Evolutionary conservation across 2,888 invertebrate genomes (phyloP).

Genomic region (Conomelus anceps): DNA sequence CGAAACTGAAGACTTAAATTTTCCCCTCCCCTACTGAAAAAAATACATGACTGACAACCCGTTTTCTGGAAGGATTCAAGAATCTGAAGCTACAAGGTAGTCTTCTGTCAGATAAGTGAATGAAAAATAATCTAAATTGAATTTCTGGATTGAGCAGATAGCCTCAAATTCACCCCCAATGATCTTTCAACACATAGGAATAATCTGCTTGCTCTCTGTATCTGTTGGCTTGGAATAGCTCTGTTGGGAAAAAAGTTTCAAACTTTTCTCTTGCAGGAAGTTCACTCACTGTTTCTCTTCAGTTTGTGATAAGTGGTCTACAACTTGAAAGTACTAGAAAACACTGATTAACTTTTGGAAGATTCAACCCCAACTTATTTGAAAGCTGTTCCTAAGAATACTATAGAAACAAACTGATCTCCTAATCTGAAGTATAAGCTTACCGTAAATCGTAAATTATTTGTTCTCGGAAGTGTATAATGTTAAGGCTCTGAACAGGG

Average conservation of each 20-base stretch:
- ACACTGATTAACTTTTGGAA: neutral
- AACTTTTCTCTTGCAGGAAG: neutral
- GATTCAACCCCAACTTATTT: neutral
- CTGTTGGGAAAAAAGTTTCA: neutral
- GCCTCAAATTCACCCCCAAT: neutral
- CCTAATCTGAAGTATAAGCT: neutral
- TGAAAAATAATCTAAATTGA: neutral
- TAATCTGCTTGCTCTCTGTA: neutral
- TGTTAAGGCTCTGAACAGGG: too few relatives aligned
- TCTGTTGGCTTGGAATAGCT: neutral
- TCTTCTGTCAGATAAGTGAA: too few relatives aligned
- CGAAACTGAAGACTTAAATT: too few relatives aligned
- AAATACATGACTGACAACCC: too few relatives aligned
- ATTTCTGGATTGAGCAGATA: neutral
- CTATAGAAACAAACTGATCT: neutral
- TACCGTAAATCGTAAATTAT: too few relatives aligned
- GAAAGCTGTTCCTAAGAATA: neutral
- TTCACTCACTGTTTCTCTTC: neutral
- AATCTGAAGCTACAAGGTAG: too few relatives aligned
- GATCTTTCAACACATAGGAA: neutral
- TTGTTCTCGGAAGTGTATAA: neutral
- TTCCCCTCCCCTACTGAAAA: too few relatives aligned
- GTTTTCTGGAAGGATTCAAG: too few relatives aligned
- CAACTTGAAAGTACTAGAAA: neutral
- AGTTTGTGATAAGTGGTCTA: neutral